A percentile compares a stretch with the other conserved stretches of the same genome.
These are phyloP conservation scores for Penaeus monodon DNA, from an alignment of 2,888 invertebrate genomes.

Conservation along the genomic window DNA sequence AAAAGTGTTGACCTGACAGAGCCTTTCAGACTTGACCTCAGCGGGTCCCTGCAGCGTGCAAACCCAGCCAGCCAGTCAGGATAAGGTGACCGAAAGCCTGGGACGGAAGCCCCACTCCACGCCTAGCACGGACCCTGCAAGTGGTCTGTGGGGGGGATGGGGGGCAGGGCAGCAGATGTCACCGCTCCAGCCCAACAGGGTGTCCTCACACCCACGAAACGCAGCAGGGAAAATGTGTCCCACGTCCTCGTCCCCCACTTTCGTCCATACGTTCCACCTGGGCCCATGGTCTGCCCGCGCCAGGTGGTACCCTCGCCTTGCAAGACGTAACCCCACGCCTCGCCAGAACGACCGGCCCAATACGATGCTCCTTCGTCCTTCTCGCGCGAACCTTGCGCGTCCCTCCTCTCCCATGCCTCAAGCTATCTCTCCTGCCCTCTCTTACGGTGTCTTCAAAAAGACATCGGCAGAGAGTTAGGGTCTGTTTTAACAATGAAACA, in stretches of 20 bases:
- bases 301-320: conserved; percentile 36
- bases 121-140: conserved; percentile 45
- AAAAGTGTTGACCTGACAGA: conserved; percentile 49
- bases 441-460: conserved; percentile 63
- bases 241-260: conserved; percentile 54
- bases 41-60: conserved; percentile 37
- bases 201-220: conserved; percentile 48
- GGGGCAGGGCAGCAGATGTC: conserved; percentile 42
- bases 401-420: conserved; percentile 59
- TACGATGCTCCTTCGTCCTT: conserved; percentile 52
- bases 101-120: conserved; percentile 46
- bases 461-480: conserved; percentile 61
- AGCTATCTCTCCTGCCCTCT: conserved; percentile 60
- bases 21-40: conserved; percentile 49
- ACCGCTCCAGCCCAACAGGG: conserved; percentile 31
- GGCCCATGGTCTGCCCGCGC: conserved; percentile 29
- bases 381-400: conserved; percentile 52
- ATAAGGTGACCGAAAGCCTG: conserved; percentile 43
- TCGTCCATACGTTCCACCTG: conserved; percentile 39
- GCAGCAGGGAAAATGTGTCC: conserved; percentile 47
- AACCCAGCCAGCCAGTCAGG: conserved; percentile 45
- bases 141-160: conserved; percentile 40
- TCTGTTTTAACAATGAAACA: conserved; percentile 45
- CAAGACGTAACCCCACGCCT: conserved; percentile 49
- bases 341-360: conserved; percentile 56